Base-by-base conservation (phyloP, 2,888 invertebrate genomes). In the Aporophyla lueneburgensis region DNA sequence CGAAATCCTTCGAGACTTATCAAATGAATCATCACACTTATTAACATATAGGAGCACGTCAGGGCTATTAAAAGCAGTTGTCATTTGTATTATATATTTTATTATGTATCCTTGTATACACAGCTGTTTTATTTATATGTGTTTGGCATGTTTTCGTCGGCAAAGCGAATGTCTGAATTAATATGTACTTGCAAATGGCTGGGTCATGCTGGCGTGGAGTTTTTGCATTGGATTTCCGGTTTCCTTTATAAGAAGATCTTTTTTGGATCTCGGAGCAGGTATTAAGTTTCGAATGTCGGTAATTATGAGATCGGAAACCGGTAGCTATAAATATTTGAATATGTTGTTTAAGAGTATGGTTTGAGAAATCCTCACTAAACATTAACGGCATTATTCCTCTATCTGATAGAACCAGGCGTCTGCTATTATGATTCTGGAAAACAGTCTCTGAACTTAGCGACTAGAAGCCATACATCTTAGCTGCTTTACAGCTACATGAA, bases 91-190 rank as follows among this genome's bases (percentile, higher is more conserved):
- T 83, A 62, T 83, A 58, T 51, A 58, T 21, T 53, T 62, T 84
- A 24, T 70, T 63, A 46, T 43, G 40, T 46, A 51, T 59, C 43
- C 33, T 27, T 68, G 27, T 85, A 56, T 68, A 58, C 49, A 65
- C 74, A 83, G 62, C 49, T 86, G 83, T 71, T 81, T 33, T 70
- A 51, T 71, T 53, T 40, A 49, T 12, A 63, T 66, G 46, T 73
- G 73, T 61, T 51, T 61, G n/a, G 24, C n/a, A 73, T 59, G 49
- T 74, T 73, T 61, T 69, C 63, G 54, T 56, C 61, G 54, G 66
- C 83, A 61, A 65, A 58, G 83, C 86, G 83, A 83, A 83, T 86
- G 51, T 53, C 14, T 27, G 14, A 59, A 33, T 66, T 49, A 54
- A 24, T 76, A 33, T 77, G 56, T 73, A 83, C 72, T 67, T 77